A percentile compares a stretch with the other conserved stretches of the same genome.
These are phyloP conservation scores for Phalangium opilio DNA, from an alignment of 2,888 invertebrate genomes.

Conservation along the genomic window DNA sequence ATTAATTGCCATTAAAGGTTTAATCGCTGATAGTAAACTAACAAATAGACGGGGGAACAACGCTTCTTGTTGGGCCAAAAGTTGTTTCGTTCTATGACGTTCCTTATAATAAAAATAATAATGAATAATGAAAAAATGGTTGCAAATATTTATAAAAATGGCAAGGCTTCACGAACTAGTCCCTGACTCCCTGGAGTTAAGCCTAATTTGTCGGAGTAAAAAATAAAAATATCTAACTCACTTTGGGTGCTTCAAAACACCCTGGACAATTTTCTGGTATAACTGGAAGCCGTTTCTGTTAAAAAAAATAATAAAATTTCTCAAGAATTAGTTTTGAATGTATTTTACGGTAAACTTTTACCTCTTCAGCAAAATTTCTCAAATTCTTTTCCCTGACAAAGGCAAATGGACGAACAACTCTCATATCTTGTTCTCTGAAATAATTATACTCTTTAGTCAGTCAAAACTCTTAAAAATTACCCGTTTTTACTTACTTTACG, in stretches of 20 bases:
- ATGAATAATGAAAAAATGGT: constrained; percentile 1
- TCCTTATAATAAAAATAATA: constrained; percentile 31
- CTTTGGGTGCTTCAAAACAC: constrained; percentile 39
- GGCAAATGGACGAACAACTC: constrained; percentile 71
- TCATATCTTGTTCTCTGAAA: constrained; percentile 54
- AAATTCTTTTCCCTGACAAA: constrained; percentile 65
- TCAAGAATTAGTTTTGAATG: not conserved
- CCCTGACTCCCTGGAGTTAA: too few relatives aligned
- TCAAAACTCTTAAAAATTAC: not conserved
- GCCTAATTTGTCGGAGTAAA: not conserved
- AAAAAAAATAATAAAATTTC: not conserved
- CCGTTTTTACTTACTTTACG: constrained; percentile 41
- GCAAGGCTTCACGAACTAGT: too few relatives aligned
- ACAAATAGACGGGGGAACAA: constrained; percentile 56
- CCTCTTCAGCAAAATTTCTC: constrained; percentile 54
- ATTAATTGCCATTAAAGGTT: constrained; percentile 51
- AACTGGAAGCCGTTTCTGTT: constrained; percentile 46
- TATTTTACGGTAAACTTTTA: not conserved
- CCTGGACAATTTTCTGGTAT: constrained; percentile 46
- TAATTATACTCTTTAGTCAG: too few relatives aligned
- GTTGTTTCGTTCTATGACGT: constrained; percentile 45
- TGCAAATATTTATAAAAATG: not conserved
- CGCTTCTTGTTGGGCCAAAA: constrained; percentile 57
- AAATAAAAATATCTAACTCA: constrained; percentile 22
- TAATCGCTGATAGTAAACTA: constrained; percentile 57